These are phyloP conservation scores for Holothuria glaberrima DNA, from an alignment of 35 echinoderm and acorn worm species.

Conservation along the genomic window DNA sequence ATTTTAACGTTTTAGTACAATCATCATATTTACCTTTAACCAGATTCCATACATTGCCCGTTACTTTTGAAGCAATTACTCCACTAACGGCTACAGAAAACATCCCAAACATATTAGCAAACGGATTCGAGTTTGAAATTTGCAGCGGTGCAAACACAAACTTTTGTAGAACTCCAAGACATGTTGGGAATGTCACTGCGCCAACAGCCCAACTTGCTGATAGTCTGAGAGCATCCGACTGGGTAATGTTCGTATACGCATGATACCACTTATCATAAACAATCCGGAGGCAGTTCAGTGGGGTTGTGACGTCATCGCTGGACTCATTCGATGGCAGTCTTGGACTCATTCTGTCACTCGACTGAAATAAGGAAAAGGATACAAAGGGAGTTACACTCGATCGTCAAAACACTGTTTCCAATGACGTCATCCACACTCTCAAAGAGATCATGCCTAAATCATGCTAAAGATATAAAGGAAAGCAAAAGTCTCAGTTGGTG, in stretches of 20 bases:
- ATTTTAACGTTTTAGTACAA: no score
- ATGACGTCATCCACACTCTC: no score
- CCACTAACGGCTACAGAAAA: constrained; percentile 33
- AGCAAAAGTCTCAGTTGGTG: no score
- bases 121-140: constrained; percentile 2
- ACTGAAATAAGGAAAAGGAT: no score
- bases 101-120: constrained; percentile 27
- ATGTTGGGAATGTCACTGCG: constrained; percentile 53
- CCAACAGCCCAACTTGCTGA: constrained; percentile 49
- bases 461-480: no score
- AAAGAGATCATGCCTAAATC: no score
- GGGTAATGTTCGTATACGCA: neutral
- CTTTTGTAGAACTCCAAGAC: constrained; percentile 54
- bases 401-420: no score
- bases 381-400: no score
- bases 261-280: constrained; percentile 16
- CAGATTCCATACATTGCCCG: neutral
- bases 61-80: constrained; percentile 23
- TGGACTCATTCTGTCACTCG: neutral
- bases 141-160: constrained; percentile 47
- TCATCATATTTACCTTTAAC: constrained; percentile 19
- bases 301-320: neutral
- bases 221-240: constrained; percentile 13
- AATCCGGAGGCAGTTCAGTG: neutral
- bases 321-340: neutral